Conservation (phyloP, 2,888 invertebrate species). For the Panopea generosa region DNA sequence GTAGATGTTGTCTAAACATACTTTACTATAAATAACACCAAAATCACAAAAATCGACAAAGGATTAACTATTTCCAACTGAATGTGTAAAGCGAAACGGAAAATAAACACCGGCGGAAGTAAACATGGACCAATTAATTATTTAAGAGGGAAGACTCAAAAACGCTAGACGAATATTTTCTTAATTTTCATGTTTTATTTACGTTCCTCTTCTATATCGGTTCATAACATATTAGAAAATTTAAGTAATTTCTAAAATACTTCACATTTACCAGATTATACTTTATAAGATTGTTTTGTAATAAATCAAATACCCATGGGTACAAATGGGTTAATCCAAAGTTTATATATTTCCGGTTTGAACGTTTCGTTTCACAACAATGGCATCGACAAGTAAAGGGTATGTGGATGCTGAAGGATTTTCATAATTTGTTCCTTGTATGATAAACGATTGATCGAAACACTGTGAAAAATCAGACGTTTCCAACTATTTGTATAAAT, state of each 20-base stretch:
- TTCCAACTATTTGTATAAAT: too few relatives aligned
- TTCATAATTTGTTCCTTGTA: too few relatives aligned
- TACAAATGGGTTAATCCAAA: background rate
- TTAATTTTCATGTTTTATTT: too few relatives aligned
- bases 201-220: too few relatives aligned
- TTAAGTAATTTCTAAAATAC: too few relatives aligned
- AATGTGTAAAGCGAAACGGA: background rate
- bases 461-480: too few relatives aligned
- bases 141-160: background rate
- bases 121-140: conserved; percentile 24
- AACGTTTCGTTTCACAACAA: conserved; percentile 13
- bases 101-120: conserved; percentile 43
- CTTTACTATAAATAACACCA: conserved; percentile 3
- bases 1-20: conserved; percentile 44
- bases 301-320: background rate
- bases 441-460: too few relatives aligned
- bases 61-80: too few relatives aligned
- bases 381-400: conserved; percentile 67
- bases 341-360: conserved; percentile 5
- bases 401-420: conserved; percentile 18
- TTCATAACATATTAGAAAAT: too few relatives aligned
- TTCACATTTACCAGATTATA: too few relatives aligned
- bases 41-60: too few relatives aligned
- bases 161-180: background rate
- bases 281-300: too few relatives aligned